Base-by-base conservation (phyloP, 2,888 invertebrate species). In the Calameuta pallipes region DNA sequence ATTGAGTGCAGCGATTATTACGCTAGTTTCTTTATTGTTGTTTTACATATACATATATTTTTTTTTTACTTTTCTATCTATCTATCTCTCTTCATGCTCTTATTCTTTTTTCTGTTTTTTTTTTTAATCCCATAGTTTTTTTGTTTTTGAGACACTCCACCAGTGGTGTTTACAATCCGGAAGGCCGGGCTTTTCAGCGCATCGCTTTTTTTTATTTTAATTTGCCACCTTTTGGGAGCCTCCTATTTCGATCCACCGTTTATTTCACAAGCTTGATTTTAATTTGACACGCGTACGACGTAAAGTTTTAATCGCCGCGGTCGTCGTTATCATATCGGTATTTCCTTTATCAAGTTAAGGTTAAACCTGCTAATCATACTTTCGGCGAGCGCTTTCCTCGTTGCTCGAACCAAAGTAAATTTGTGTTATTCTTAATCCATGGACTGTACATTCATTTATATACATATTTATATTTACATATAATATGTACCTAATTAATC, bases 1-100 rank as follows among this genome's bases (percentile, higher is more conserved):
- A 83, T 83, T 85, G 85, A 88, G 81, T 87, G 87, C 83, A 84
- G 84, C 83, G 56, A 85, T 83, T 83, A 84, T 83, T 83, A 81
- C 82, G 81, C 56, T 56, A 56, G 56, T 56, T 56, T 56, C 56
- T 23, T 56, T 56, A 56, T 56, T 56, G 56, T 56, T 56, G 56
- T 56, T 23, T 23, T 56, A 56, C 23, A 23, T 56, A 71, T 71
- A 71, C 30, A 71, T 23, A 36, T 36, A 36, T 12, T 12, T 36
- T 30, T 70, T 71, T 31, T 71, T 31, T 31, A 33, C 71, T 33
- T 71, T 2, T 71, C 33, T 31, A 1, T 71, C 33, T 71, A 15
- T 70, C 70, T 33, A 70, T 37, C 37, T 37, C 13, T 41, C 41
- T 41, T 41, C 41, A 15, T 41, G 41, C 41, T 56, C 70, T 79